These are phyloP conservation scores for Heterochromis multidens DNA, from an alignment of 2,113 vertebrate species.

Conservation along the genomic window DNA sequence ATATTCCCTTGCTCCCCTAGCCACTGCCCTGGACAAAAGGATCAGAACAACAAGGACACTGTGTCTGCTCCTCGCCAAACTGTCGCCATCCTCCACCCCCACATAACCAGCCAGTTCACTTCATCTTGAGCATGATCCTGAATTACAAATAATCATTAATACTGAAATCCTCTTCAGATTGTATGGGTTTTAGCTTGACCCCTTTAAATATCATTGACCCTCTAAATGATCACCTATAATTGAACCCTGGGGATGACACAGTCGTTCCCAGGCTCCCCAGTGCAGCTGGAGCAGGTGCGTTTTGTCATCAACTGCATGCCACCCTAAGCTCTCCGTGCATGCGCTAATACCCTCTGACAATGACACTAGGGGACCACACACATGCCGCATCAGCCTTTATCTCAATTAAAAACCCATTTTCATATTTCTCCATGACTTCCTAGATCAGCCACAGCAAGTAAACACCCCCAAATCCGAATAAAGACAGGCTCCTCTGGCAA, in stretches of 20 bases:
- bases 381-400: constrained; percentile 47
- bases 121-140: constrained; percentile 41
- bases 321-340: constrained; percentile 13
- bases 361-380: constrained; percentile 42
- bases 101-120: constrained; percentile 14
- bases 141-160: constrained; percentile 61
- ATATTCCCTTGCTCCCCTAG: constrained; percentile 41
- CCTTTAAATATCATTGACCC: constrained; percentile 59
- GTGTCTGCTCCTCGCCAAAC: constrained; percentile 36
- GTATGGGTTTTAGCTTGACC: constrained; percentile 51
- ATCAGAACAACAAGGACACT: constrained; percentile 63
- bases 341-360: constrained; percentile 31
- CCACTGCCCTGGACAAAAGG: constrained; percentile 44
- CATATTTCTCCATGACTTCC: constrained; percentile 48
- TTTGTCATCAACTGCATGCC: background rate
- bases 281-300: constrained; percentile 55
- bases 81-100: background rate
- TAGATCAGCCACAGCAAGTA: constrained; percentile 59
- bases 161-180: constrained; percentile 28
- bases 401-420: constrained; percentile 71
- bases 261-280: constrained; percentile 3
- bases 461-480: constrained; percentile 53
- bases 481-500: constrained; percentile 49
- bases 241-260: constrained; percentile 47
- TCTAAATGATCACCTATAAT: constrained; percentile 65